Percentiles rank a stretch among this genome's conserved stretches.
These are phyloP conservation scores for Esox niger DNA, from an alignment of 2,113 vertebrate genomes.

Conservation along the genomic window DNA sequence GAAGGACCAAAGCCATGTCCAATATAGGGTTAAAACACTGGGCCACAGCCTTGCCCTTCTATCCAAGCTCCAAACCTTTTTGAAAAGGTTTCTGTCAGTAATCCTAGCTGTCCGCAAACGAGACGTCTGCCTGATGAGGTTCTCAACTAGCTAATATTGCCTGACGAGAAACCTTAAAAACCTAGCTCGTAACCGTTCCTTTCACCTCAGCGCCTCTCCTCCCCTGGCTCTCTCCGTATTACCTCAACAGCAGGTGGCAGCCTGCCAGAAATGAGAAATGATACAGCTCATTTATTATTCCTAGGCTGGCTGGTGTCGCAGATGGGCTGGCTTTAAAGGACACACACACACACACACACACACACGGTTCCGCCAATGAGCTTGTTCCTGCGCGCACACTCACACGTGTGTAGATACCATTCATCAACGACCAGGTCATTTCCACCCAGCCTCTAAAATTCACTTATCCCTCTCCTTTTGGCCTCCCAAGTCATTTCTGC, in stretches of 20 bases:
- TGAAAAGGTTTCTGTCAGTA: no score
- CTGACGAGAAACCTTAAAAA: neutral
- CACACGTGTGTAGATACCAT: neutral
- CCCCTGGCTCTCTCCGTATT: neutral
- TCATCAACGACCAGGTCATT: neutral
- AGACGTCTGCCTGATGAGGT: no score
- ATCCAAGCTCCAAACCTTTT: neutral
- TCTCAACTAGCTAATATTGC: no score
- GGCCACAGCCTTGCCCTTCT: no score
- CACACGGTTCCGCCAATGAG: neutral
- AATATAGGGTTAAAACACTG: no score
- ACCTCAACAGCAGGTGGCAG: constrained; percentile 2
- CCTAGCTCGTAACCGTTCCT: neutral
- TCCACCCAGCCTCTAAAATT: neutral
- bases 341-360: constrained; percentile 8
- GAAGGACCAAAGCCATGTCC: no score
- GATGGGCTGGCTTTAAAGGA: neutral
- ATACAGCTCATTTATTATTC: constrained; percentile 7
- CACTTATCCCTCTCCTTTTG: neutral
- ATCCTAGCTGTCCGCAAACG: no score
- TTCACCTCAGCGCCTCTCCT: neutral
- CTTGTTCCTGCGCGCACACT: neutral
- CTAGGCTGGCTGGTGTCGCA: neutral
- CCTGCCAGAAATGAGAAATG: neutral
- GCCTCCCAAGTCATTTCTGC: neutral